Base-by-base conservation (phyloP, 1,140 invertebrate species). In the Meloidogyne hapla region DNA sequence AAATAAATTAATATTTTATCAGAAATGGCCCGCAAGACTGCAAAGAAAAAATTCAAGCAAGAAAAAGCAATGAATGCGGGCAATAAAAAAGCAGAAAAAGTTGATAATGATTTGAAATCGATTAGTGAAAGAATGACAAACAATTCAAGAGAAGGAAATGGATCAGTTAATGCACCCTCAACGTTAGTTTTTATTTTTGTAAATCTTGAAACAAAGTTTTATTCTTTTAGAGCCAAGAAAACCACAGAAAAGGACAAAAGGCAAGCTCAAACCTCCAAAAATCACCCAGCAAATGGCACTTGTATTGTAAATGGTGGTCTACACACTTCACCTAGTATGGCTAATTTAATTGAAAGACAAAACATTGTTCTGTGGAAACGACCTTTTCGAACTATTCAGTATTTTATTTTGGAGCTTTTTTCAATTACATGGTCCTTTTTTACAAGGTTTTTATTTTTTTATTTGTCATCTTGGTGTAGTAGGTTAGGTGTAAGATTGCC, bases 341-440 rank as follows among this genome's bases (percentile, higher is more conserved):
- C 45, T 5, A 78, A 79, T 48, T 21, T 71, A n/a, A 9, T 77
- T 21, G 77, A 78, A 21, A 79, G 77, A 12, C 67, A 77, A 28
- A 10, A n/a, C 9, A 66, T 75, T 73, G 78, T 78, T 21, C n/a
- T 78, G n/a, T 78, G 77, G 77, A 69, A 77, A 33, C 74, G 77
- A 23, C 77, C 77, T 21, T 74, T 78, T 62, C 56, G 66, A 33
- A 78, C 77, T 21, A 12, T 79, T 9, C 21, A 18, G 33, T 78
- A 78, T 64, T 78, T 40, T 28, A 38, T 73, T 18, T 33, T 80
- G 21, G 77, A 78, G 48, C 23, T 80, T 26, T 21, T 78, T 8
- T 64, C 28, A 38, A 26, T 78, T 15, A 6, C 28, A 4, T 64
- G 67, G 42, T 79, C 76, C 1, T 79, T 80, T 10, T 21, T 76